A percentile compares a stretch with the other conserved stretches of the same genome.
Evolutionary conservation across 2,797 vertebrate species (phyloP).

Genomic region (Enteromius argenteus): DNA sequence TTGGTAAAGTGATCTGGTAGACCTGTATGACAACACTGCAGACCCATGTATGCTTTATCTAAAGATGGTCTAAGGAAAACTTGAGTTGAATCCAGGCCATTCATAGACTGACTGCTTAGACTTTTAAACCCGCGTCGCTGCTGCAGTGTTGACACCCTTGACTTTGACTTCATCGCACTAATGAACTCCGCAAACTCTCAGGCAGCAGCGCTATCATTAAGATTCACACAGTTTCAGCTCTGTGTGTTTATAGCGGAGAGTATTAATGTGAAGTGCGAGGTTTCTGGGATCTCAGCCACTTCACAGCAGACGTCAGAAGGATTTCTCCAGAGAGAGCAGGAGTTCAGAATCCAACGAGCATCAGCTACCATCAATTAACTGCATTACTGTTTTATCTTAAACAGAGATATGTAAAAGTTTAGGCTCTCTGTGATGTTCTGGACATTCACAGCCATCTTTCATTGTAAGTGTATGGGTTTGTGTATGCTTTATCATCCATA

Average conservation of each 20-base stretch:
- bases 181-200: slow-evolving; percentile 15
- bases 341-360: slow-evolving; percentile 35
- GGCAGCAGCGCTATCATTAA: slow-evolving; percentile 38
- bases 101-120: slow-evolving; percentile 10
- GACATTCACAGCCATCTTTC: not conserved
- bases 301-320: slow-evolving; percentile 31
- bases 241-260: slow-evolving; percentile 25
- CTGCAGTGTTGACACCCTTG: slow-evolving; percentile 24
- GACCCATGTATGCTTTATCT: not conserved
- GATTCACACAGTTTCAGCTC: slow-evolving; percentile 39
- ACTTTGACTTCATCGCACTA: slow-evolving; percentile 29
- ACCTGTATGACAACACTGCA: not conserved
- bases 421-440: not conserved
- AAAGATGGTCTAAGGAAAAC: not conserved
- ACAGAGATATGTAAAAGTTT: not conserved
- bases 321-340: slow-evolving; percentile 36
- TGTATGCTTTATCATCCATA: not conserved
- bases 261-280: slow-evolving; percentile 36
- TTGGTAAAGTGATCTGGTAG: not conserved
- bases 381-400: not conserved
- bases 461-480: not conserved
- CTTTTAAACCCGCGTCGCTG: not conserved
- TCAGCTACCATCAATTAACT: slow-evolving; percentile 10
- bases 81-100: not conserved
- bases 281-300: slow-evolving; percentile 56